Base-by-base conservation (phyloP, 2,113 vertebrate species). In the Halcyon malimbica region DNA sequence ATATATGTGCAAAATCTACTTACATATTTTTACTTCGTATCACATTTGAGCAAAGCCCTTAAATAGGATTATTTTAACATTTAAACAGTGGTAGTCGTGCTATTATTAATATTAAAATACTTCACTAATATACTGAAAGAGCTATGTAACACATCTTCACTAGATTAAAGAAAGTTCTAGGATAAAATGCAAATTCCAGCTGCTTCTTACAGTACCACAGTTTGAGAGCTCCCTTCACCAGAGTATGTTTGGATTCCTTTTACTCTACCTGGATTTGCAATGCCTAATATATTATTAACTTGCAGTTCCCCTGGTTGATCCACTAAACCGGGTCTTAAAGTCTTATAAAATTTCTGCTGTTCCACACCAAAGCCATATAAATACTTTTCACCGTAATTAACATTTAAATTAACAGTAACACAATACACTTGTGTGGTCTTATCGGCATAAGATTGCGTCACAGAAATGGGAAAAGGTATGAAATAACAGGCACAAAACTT, bases 21-120 rank as follows among this genome's bases (percentile, higher is more conserved):
- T 26, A 83, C 29, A 5, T 8, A 81, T 88, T 96, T 95, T 97
- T 63, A 54, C 75, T 83, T 86, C 35, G 42, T 53, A 87, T 79
- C 73, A 57, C 7, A 73, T 81, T 76, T 59, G 90, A 54, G 85
- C 59, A 85, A 70, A 96, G 78, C 31, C 83, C 53, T 88, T 93
- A 97, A 84, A 88, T 65, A 70, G 70, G 42, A 87, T 92, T 87
- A 94, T 86, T 92, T 90, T 80, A 94, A 69, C 90, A 91, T 82
- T 94, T 93, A 83, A 95, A 97, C 95, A 86, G 50, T 71, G 74
- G 60, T 90, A 96, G 46, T 94, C 51, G 21, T 77, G 29, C 29
- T 78, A 79, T 90, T 94, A 81, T 91, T 87, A 91, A 89, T 91
- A 90, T 89, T 78, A 95, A 96, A 97, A 89, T 71, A 87, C 11